These are phyloP conservation scores for Acanthurus tractus DNA, from an alignment of 2,797 vertebrate genomes.

Conservation along the genomic window DNA sequence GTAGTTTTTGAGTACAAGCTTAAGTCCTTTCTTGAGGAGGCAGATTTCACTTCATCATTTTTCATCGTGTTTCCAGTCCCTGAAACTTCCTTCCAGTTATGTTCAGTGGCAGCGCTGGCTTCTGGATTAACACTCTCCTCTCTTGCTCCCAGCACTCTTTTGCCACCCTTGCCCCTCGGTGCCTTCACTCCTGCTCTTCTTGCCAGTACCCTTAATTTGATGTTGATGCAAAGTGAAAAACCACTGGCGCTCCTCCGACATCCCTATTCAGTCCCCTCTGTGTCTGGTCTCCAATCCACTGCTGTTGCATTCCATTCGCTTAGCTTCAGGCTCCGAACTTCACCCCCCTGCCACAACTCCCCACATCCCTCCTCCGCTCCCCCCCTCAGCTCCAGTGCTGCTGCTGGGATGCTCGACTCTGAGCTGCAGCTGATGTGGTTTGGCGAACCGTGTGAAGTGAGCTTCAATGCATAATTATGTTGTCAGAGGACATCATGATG, in stretches of 20 bases:
- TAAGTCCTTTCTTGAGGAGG: conserved; percentile 4
- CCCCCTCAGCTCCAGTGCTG: conserved; percentile 22
- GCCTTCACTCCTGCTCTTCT: conserved; percentile 58
- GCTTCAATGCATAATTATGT: conserved; percentile 83
- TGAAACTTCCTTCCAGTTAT: conserved; percentile 37
- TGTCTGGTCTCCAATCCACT: conserved; percentile 66
- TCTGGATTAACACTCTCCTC: conserved; percentile 65
- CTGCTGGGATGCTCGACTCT: conserved; percentile 57
- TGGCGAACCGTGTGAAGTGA: conserved; percentile 70
- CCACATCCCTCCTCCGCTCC: conserved; percentile 9
- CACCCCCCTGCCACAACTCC: not conserved
- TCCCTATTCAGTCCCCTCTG: conserved; percentile 59
- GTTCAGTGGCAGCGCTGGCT: conserved; percentile 55
- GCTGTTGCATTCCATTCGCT: conserved; percentile 73
- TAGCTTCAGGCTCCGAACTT: conserved; percentile 66
- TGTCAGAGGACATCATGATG: conserved; percentile 79
- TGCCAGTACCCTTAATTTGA: conserved; percentile 74
- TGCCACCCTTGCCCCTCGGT: conserved; percentile 67
- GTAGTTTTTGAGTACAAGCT: conserved; percentile 8
- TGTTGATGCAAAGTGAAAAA: conserved; percentile 82
- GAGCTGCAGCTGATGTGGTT: conserved; percentile 74
- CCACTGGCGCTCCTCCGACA: conserved; percentile 75
- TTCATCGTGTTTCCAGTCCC: conserved; percentile 43
- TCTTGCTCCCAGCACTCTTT: conserved; percentile 40
- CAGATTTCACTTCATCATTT: conserved; percentile 37